phyloP scores from a whole-genome alignment of 2,888 invertebrate species.

The Eupithecia tripunctaria region DNA sequence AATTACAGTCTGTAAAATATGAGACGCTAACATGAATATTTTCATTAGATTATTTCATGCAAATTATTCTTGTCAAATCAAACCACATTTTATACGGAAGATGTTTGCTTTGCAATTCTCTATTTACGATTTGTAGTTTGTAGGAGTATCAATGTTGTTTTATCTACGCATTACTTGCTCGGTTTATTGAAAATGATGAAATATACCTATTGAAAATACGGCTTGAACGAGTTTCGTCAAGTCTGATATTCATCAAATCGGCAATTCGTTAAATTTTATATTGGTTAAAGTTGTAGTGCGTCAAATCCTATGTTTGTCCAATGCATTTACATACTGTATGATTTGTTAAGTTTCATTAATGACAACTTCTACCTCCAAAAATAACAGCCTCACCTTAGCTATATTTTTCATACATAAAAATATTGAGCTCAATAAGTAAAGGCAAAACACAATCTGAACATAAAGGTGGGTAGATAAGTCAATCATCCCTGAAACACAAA shows the following conservation, averaged over 20 bases:
- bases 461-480: neutral
- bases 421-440: neutral
- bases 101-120: constrained; percentile 39
- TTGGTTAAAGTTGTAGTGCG: too few relatives aligned
- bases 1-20: constrained; percentile 73
- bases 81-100: constrained; percentile 33
- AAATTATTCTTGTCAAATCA: constrained; percentile 61
- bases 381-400: too few relatives aligned
- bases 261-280: too few relatives aligned
- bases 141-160: neutral
- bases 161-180: neutral
- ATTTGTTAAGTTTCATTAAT: neutral
- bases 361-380: neutral
- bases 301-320: too few relatives aligned
- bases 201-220: neutral
- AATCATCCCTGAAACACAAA: neutral
- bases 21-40: constrained; percentile 66
- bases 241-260: too few relatives aligned
- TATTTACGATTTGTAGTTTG: constrained; percentile 20
- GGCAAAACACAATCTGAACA: too few relatives aligned
- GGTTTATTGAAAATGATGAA: neutral
- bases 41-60: constrained; percentile 63
- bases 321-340: too few relatives aligned
- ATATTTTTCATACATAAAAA: too few relatives aligned
- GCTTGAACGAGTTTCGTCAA: too few relatives aligned